Base-by-base conservation (phyloP, 2,113 vertebrate genomes). In the Phalacrocorax pelagicus region DNA sequence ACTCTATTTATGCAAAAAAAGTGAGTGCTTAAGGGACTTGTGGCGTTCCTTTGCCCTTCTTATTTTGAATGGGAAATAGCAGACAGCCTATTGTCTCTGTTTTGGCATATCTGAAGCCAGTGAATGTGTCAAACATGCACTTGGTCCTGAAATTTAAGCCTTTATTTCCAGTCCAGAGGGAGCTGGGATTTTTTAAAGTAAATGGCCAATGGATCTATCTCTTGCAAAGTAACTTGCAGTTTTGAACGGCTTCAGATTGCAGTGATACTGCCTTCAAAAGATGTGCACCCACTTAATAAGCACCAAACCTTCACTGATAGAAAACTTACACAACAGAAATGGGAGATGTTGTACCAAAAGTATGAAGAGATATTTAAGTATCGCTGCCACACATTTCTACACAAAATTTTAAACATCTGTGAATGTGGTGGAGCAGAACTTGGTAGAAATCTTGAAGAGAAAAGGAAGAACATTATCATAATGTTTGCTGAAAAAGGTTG, bases 81-180 rank as follows among this genome's bases (percentile, higher is more conserved):
- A 89, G 81, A 54, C 24, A 72, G 63, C 30, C 57, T 89, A 29
- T 92, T 95, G 73, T 95, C 73, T 96, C 66, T 81, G 8, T 89
- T 95, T 79, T 66, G 73, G 54, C 57, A 27, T 49, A 72, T 69
- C 46, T 80, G 46, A 84, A 20, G 30, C 70, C 81, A 95, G 51
- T 1, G 16, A 79, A 75, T 79, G 32, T 89, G 77, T 94, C 65
- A 94, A 93, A 62, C 36, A 44, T 38, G 21, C 44, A 32, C 65
- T 75, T 89, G 65, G 80, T 87, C 65, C 81, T 94, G 83, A 92
- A 94, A 96, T 91, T 49, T 46, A 75, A 89, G 29, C 20, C 58
- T 71, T 82, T 85, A 61, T 92, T 95, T 95, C 38, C 58, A 73
- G 32, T 80, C 55, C n/a, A 82, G 58, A 91, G 27, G 7, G 34